Evolutionary conservation across 2,888 invertebrate species (phyloP), one percentile per base, ranked within the genome.

Genomic region (Tridacna gigas): DNA sequence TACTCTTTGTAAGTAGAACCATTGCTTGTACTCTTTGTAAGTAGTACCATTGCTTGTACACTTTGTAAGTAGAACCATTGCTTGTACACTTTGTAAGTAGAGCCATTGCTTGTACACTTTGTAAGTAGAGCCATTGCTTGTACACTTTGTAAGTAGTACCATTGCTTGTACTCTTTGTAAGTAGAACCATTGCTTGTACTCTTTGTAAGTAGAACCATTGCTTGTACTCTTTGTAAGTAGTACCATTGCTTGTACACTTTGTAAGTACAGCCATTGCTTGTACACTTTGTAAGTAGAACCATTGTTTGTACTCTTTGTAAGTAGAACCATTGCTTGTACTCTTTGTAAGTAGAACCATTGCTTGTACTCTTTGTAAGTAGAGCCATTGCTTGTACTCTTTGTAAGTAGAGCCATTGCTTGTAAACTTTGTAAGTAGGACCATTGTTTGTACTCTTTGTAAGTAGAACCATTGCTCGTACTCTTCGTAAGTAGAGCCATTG

Each of bases 361-460:
- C 56, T 93, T 28, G 93, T 93, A 82, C 83, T 94, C 18, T 80
- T 94, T 82, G 94, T 94, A 86, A 89, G 93, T 90, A 82, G 4
- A n/a, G 26, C n/a, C 20, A 15, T 26, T 26, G n/a, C 56, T 93
- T 28, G 93, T 93, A 82, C 83, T 94, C 18, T 80, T 94, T 82
- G 94, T 94, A 86, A 89, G 93, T 90, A 82, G 4, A n/a, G 26
- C n/a, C 20, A 15, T 26, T 26, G n/a, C n/a, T n/a, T n/a, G n/a
- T n/a, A n/a, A n/a, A n/a, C n/a, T n/a, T n/a, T n/a, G n/a, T n/a
- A n/a, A n/a, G n/a, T n/a, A n/a, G n/a, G n/a, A n/a, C n/a, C n/a
- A n/a, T n/a, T n/a, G n/a, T n/a, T 93, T 28, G 93, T 93, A 82
- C 83, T 94, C 18, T 80, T 94, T 82, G 94, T 94, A 86, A 89